These are phyloP conservation scores for Riparia riparia DNA, from an alignment of 2,113 vertebrate species.

Conservation along the genomic window DNA sequence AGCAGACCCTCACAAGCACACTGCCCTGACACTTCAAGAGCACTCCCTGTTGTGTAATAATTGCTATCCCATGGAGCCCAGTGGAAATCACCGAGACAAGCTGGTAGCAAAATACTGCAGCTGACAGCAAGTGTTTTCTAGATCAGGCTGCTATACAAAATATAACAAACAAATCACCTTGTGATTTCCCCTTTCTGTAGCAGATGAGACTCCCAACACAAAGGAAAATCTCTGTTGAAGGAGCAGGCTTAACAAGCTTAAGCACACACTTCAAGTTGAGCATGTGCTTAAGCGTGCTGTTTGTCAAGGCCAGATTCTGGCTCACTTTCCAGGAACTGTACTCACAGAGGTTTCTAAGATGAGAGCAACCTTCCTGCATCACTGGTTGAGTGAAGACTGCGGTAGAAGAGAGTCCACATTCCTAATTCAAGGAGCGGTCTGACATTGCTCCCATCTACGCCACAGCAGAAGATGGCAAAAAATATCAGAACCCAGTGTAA, in stretches of 20 bases:
- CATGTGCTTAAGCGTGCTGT: background rate
- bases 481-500: background rate
- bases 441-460: background rate
- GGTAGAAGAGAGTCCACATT: background rate
- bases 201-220: slow-evolving; percentile 9
- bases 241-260: slow-evolving; percentile 10
- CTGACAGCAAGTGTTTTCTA: slow-evolving; percentile 29
- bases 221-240: slow-evolving; percentile 16
- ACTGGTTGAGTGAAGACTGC: background rate
- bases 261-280: slow-evolving; percentile 16
- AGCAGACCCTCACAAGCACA: background rate
- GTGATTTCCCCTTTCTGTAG: background rate
- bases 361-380: background rate
- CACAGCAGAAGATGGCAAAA: background rate
- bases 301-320: background rate
- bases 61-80: slow-evolving; percentile 13
- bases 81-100: slow-evolving; percentile 28
- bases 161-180: slow-evolving; percentile 25
- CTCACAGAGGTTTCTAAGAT: background rate
- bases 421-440: background rate
- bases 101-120: slow-evolving; percentile 28
- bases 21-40: slow-evolving; percentile 18
- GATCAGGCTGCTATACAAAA: slow-evolving; percentile 6
- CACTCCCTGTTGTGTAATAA: slow-evolving; percentile 17
- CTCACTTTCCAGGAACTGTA: background rate